These are phyloP conservation scores for Argyresthia albistria DNA, from an alignment of 2,888 invertebrate species.

Conservation along the genomic window DNA sequence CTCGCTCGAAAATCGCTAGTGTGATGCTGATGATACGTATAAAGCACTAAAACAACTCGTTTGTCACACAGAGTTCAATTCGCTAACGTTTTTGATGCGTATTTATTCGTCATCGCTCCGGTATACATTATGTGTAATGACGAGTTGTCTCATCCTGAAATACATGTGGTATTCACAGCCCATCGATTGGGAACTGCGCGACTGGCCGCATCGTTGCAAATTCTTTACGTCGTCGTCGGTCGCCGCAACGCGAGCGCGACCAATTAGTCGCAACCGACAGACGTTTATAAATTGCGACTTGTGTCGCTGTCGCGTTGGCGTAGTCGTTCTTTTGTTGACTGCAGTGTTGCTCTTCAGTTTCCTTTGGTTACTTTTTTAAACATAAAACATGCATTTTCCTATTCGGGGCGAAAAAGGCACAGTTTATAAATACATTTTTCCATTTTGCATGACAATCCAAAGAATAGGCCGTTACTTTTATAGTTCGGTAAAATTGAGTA, in stretches of 20 bases:
- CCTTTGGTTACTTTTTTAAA: not conserved
- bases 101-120: not conserved
- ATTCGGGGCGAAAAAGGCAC: no score
- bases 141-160: not conserved
- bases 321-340: conserved; percentile 21
- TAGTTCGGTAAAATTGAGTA: no score
- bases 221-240: conserved; percentile 38
- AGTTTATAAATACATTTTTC: no score
- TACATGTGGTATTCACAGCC: conserved; percentile 3
- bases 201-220: conserved; percentile 20
- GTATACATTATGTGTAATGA: no score
- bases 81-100: no score
- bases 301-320: conserved; percentile 35
- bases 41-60: no score
- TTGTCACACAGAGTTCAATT: no score
- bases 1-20: no score
- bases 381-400: no score
- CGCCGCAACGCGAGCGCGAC: conserved; percentile 40
- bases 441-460: no score
- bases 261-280: conserved; percentile 60
- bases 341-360: conserved; percentile 44
- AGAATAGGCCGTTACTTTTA: no score
- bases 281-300: conserved; percentile 68
- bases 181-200: not conserved
- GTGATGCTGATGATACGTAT: no score